These are phyloP conservation scores for Conus canariensis DNA, from an alignment of 2,888 invertebrate species.

Conservation along the genomic window DNA sequence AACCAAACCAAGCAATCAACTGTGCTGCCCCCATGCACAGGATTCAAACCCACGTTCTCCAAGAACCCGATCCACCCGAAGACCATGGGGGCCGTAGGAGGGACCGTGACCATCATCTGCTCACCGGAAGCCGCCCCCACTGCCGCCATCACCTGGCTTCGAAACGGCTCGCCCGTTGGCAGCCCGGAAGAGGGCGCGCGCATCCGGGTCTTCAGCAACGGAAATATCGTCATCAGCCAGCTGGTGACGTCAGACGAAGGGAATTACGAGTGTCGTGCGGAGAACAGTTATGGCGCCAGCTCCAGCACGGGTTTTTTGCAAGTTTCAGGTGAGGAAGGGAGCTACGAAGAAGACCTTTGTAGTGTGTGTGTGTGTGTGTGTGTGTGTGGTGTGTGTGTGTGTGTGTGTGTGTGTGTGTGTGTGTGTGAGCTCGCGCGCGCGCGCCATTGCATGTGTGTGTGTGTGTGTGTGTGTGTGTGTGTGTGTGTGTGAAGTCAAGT, in stretches of 20 bases:
- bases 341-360: neutral
- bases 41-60: constrained; percentile 89
- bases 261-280: constrained; percentile 68
- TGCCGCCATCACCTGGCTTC: constrained; percentile 86
- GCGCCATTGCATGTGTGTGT: neutral
- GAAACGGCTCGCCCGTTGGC: constrained; percentile 27
- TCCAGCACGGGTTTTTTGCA: constrained; percentile 60
- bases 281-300: constrained; percentile 65
- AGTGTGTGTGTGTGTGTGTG: neutral
- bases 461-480: too few species aligned
- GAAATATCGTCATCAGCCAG: constrained; percentile 88
- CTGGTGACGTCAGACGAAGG: constrained; percentile 66
- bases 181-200: constrained; percentile 44
- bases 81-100: constrained; percentile 91
- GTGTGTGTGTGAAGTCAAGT: too few species aligned
- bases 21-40: constrained; percentile 54
- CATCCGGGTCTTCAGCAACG: constrained; percentile 87
- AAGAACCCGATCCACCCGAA: constrained; percentile 92
- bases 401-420: neutral
- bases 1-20: too few species aligned
- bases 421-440: neutral
- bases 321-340: constrained; percentile 58
- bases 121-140: constrained; percentile 96
- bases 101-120: constrained; percentile 92
- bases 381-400: neutral